phyloP scores from a whole-genome alignment of 2,113 vertebrate species.

The Delphinus delphis region DNA sequence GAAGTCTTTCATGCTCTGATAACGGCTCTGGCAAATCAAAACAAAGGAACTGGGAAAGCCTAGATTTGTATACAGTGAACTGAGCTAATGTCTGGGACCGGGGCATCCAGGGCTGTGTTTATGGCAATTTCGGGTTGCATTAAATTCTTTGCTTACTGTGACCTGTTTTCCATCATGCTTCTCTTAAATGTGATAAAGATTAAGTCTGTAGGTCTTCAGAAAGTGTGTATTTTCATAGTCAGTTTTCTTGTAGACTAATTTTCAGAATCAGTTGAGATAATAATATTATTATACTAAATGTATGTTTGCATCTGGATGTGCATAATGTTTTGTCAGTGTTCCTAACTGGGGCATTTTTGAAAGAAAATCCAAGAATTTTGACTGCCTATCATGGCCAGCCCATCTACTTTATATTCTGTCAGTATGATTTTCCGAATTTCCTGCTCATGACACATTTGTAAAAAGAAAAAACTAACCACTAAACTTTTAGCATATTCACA shows the following conservation, averaged over 20 bases:
- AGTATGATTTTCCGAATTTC: neutral
- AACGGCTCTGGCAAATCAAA: neutral
- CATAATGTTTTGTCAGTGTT: neutral
- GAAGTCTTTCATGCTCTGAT: neutral
- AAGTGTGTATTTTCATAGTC: neutral
- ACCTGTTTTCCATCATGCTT: neutral
- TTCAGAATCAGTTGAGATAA: neutral
- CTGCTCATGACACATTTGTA: neutral
- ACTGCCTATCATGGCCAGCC: neutral
- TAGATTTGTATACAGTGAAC: neutral
- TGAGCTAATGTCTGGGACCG: neutral
- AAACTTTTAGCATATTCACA: neutral
- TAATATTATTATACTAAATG: neutral
- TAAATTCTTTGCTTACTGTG: neutral
- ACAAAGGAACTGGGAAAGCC: conserved; percentile 25
- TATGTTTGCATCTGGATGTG: neutral
- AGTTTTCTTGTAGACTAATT: neutral
- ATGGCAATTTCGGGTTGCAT: neutral
- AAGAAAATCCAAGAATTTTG: neutral
- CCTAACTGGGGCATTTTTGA: neutral
- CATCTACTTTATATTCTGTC: neutral
- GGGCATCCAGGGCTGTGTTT: neutral
- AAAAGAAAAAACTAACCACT: neutral
- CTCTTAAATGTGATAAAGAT: neutral
- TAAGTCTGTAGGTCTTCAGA: neutral